Evolutionary conservation across 2,113 vertebrate genomes (phyloP), one percentile per base, ranked within the genome.

Genomic region (Vireo altiloquus): DNA sequence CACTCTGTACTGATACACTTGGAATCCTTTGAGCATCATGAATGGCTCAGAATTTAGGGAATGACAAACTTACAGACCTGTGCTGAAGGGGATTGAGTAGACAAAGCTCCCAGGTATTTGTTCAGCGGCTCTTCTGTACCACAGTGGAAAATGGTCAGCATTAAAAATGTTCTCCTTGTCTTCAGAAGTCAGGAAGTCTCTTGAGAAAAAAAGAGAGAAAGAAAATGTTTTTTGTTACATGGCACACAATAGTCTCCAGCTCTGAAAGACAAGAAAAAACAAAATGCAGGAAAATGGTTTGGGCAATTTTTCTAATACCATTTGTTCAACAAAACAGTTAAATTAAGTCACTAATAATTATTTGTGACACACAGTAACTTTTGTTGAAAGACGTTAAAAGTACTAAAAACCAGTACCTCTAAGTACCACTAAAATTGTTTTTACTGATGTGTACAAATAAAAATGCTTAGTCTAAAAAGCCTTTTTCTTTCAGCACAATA

Each of bases 101-200:
- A 99, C 98, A 66, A 99, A 99, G 77, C 99, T 99, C 21, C 99
- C 99, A 10, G 99, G 98, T 95, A 99, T 98, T 97, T 99, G 99
- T 64, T 99, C 99, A 13, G 99, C 99, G 3, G 99, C 99, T 97
- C 99, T 98, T 97, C 99, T 99, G 97, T 99, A 99, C 99, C 99
- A 99, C 83, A 99, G 98, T 52, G 99, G 99, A 76, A 99, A 99
- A 97, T 99, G 99, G 94, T 99, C 99, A 27, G 99, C 99, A 11
- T 99, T 99, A 89, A 99, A 99, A 96, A 99, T 99, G 53, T 99
- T 99, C 95, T 99, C 99, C 95, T 99, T 99, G 97, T 99, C 99
- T 96, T 99, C 99, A 89, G 99, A 99, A 95, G 98, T 99, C 98
- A 99, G 98, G 96, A 99, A 99, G 96, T 99, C 99, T 99, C 99